Base-by-base conservation (phyloP, 2,888 invertebrate genomes). In the Drosophila parthenogenetica region DNA sequence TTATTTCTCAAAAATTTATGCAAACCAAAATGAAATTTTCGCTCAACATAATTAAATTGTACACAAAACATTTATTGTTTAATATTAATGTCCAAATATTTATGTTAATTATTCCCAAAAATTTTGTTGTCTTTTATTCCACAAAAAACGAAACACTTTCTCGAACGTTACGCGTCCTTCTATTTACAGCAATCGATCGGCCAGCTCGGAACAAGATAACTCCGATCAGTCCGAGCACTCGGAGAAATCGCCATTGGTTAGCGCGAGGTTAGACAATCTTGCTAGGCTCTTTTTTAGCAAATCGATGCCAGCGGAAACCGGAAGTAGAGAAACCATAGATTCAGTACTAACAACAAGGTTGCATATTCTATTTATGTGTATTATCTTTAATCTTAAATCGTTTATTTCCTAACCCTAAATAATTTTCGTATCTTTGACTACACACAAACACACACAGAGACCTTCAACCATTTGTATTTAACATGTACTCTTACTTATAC, bases 231-330 rank as follows among this genome's bases (percentile, higher is more conserved):
- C 92, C 79, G 92, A 92, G 79, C 92, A 92, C 85, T 92, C 92
- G 89, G 95, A 94, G 89, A 94, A 94, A 71, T 94, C 95, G 25
- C 95, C 95, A 22, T 93, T 95, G 64, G 94, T 95, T 88, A 93
- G 95, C 79, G 94, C 95, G 92, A 95, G 95, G 92, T 94, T 95
- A 81, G 96, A 96, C 92, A 96, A 95, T 69, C 92, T 96, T 64
- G 95, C 95, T 25, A 96, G 95, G 91, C 92, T 96, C 88, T 93
- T 96, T 85, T 96, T 96, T 92, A 94, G 94, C 92, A 94, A 94
- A 90, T 92, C 91, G 89, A 90, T 92, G 91, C 90, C 92, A 90
- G 89, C 92, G 90, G 92, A 92, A 87, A 87, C 86, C 90, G 91
- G 91, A 90, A 92, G 90, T 91, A 92, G 92, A 91, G 91, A 92